Percentiles rank a stretch among this genome's conserved stretches.
These are phyloP conservation scores for Ataeniobius toweri DNA, from an alignment of 2,797 vertebrate genomes.

Conservation along the genomic window DNA sequence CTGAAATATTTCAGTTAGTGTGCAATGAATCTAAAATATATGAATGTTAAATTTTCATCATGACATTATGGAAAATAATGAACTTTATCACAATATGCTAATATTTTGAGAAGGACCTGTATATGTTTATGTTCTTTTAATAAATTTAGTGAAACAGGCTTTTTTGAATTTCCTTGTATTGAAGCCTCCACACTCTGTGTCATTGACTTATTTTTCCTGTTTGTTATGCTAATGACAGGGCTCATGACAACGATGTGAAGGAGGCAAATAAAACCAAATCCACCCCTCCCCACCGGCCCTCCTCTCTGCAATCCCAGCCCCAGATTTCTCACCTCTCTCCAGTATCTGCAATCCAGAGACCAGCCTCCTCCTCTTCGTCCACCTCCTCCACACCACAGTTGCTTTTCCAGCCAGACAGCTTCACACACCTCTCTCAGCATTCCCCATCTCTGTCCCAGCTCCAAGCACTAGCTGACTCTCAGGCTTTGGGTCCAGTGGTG, in stretches of 20 bases:
- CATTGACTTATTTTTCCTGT: background rate
- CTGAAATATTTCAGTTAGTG: too few species aligned
- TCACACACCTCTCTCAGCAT: slow-evolving; percentile 78
- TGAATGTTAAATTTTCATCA: too few species aligned
- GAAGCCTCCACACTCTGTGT: background rate
- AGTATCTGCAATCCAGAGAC: slow-evolving; percentile 68
- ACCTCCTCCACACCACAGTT: slow-evolving; percentile 77
- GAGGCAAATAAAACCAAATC: slow-evolving; percentile 86
- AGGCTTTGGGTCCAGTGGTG: slow-evolving; percentile 82
- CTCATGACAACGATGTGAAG: slow-evolving; percentile 87
- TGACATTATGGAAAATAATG: too few species aligned
- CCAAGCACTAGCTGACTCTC: slow-evolving; percentile 81
- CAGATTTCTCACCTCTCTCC: slow-evolving; percentile 73
- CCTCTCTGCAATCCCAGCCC: slow-evolving; percentile 71
- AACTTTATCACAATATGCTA: too few species aligned
- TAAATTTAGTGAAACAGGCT: slow-evolving; percentile 6
- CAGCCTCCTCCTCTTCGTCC: slow-evolving; percentile 58
- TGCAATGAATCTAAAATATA: too few species aligned
- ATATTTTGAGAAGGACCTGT: too few species aligned
- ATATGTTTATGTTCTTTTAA: background rate
- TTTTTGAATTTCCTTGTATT: background rate
- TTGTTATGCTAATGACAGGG: slow-evolving; percentile 66
- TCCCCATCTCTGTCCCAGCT: slow-evolving; percentile 80
- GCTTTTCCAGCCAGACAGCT: slow-evolving; percentile 83
- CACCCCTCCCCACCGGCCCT: slow-evolving; percentile 74